Evolutionary conservation across 2,797 vertebrate species (phyloP).

Genomic region (Sebastes goodei): DNA sequence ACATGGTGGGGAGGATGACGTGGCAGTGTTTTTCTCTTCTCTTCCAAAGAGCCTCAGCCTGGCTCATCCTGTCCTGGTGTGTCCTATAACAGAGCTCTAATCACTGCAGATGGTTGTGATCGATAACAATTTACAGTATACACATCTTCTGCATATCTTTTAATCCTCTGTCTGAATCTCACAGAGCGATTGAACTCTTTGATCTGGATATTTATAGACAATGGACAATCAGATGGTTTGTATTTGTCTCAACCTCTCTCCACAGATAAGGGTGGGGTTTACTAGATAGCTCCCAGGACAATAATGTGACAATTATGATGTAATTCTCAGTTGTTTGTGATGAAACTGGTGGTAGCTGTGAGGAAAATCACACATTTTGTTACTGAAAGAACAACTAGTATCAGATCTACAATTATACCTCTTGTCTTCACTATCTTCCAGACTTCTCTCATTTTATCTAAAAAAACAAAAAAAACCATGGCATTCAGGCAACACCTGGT

Average conservation of each 20-base stretch:
- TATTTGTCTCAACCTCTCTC: background rate
- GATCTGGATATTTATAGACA: background rate
- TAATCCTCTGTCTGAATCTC: background rate
- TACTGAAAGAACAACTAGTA: background rate
- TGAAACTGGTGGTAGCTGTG: background rate
- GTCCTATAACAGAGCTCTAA: background rate
- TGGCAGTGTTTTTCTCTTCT: conserved; percentile 8
- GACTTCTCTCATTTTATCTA: background rate
- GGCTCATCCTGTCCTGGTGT: conserved; percentile 7
- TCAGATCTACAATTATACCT: background rate
- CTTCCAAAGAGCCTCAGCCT: background rate
- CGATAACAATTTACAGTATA: background rate
- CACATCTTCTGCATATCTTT: background rate
- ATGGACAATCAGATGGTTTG: background rate
- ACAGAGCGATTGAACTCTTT: background rate
- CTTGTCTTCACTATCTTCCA: background rate
- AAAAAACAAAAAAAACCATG: background rate
- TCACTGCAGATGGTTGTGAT: conserved; percentile 1
- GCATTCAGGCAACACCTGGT: background rate
- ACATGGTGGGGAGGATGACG: conserved; percentile 36
- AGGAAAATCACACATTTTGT: background rate
- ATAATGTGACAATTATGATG: background rate
- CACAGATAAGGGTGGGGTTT: background rate
- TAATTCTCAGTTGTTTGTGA: background rate
- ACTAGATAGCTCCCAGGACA: background rate